Percentiles rank a stretch among this genome's conserved stretches.
Conservation (phyloP, 1,140 invertebrate genomes). For the Habropoda laboriosa region DNA sequence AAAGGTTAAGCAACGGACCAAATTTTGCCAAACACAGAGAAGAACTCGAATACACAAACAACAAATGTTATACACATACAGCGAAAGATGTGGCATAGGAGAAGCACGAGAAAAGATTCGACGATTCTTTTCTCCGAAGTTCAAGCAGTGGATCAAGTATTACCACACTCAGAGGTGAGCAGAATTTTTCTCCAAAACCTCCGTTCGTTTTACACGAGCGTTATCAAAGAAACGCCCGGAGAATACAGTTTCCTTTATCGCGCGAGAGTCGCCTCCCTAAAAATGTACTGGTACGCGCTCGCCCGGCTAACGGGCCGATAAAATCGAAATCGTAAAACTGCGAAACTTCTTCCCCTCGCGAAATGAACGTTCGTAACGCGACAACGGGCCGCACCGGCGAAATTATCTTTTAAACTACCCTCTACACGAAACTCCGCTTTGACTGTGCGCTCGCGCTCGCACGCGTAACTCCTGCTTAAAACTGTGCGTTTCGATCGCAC, state of each 20-base stretch:
- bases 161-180: no score
- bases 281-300: conserved; percentile 13
- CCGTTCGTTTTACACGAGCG: background rate
- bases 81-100: no score
- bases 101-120: no score
- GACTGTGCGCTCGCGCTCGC: background rate
- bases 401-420: conserved; percentile 60
- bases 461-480: conserved; percentile 35
- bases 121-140: no score
- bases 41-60: no score
- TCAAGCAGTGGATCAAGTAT: no score
- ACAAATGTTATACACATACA: no score
- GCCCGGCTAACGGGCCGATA: conserved; percentile 18
- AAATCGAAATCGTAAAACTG: conserved; percentile 48
- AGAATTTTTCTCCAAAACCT: no score
- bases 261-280: background rate
- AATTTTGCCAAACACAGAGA: no score
- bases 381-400: conserved; percentile 33
- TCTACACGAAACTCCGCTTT: conserved; percentile 48
- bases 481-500: conserved; percentile 22
- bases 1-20: no score
- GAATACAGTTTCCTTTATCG: conserved; percentile 30
- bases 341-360: conserved; percentile 13
- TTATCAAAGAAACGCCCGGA: background rate
- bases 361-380: conserved; percentile 29